phyloP scores from a whole-genome alignment of 2,113 vertebrate species.

The Peromyscus polionotus region DNA sequence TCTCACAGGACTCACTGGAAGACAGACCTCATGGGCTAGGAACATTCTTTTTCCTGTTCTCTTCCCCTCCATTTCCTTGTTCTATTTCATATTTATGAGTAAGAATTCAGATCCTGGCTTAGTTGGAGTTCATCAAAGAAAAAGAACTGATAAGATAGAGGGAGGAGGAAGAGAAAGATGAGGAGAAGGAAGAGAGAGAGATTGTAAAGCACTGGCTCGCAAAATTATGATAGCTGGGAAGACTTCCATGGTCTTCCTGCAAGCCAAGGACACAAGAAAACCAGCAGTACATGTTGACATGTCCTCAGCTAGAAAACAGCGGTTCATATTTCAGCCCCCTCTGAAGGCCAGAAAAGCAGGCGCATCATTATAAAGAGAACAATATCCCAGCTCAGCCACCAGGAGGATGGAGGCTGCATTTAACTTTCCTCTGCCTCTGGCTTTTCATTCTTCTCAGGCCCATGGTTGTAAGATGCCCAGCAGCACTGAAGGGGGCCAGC shows the following conservation, averaged over 20 bases:
- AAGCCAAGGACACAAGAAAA: neutral
- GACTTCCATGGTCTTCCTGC: neutral
- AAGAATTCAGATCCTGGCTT: conserved; percentile 12
- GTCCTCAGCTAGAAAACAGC: neutral
- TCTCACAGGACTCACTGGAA: neutral
- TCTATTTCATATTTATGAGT: conserved; percentile 39
- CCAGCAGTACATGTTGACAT: neutral
- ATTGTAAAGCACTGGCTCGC: neutral
- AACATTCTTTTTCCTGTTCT: neutral
- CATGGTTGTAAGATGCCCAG: neutral
- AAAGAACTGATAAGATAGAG: neutral
- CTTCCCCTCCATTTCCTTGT: neutral
- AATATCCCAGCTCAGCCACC: neutral
- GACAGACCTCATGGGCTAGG: neutral
- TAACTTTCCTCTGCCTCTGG: neutral
- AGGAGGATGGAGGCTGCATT: neutral
- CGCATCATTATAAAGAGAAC: neutral
- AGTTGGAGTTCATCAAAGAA: neutral
- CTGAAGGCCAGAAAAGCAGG: neutral
- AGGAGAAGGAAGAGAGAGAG: neutral
- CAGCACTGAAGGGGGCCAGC: neutral
- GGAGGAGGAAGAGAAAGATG: too few species aligned
- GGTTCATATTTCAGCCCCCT: neutral
- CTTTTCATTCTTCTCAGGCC: neutral
- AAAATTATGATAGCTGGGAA: neutral